Evolutionary conservation across 1,140 invertebrate genomes (phyloP).

Genomic region (Cepaea nemoralis): DNA sequence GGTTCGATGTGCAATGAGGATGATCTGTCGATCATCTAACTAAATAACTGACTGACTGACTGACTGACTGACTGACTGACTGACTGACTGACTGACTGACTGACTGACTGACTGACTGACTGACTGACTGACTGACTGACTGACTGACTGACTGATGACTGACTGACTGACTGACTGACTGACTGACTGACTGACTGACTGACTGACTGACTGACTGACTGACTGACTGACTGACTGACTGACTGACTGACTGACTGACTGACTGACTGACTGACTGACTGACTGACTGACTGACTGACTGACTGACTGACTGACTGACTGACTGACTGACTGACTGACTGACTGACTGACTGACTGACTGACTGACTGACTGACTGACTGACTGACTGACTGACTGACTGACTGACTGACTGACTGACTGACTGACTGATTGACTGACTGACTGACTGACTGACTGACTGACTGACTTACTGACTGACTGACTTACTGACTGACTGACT

Average conservation of each 20-base stretch:
- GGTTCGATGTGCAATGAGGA: too few species aligned
- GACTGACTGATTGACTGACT: neutral
- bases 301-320: conserved; percentile 17
- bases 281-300: too few species aligned
- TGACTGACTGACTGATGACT: conserved; percentile 10
- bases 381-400: conserved; percentile 3
- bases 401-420: neutral
- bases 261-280: conserved; percentile 11
- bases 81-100: conserved; percentile 13
- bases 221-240: conserved; percentile 10
- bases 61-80: conserved; percentile 16
- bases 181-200: conserved; percentile 14
- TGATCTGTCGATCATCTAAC: too few species aligned
- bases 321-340: conserved; percentile 13
- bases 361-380: conserved; percentile 5
- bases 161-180: conserved; percentile 2
- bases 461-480: conserved; percentile 11
- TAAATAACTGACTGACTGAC: conserved; percentile 25
- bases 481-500: conserved; percentile 8
- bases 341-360: conserved; percentile 13
- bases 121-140: conserved; percentile 12
- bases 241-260: too few species aligned
- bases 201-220: conserved; percentile 11
- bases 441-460: conserved; percentile 78
- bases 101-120: conserved; percentile 1